phyloP scores from a whole-genome alignment of 2,113 vertebrate genomes.

The Dolichallabes microphthalmus region DNA sequence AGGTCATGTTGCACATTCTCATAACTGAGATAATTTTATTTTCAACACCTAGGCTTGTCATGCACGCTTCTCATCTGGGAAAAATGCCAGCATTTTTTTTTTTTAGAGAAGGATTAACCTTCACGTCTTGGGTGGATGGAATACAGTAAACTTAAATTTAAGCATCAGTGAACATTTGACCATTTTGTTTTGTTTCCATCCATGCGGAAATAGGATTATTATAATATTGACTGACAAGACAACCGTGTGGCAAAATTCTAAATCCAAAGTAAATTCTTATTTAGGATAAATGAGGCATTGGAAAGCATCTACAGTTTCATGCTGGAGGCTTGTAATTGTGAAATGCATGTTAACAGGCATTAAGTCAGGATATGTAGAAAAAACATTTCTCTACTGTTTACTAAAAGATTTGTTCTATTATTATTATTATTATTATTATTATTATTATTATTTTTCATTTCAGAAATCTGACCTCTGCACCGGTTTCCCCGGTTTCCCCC shows the following conservation, averaged over 20 bases:
- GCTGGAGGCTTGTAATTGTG: background rate
- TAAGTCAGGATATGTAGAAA: background rate
- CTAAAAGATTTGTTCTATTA: background rate
- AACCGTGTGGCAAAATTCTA: background rate
- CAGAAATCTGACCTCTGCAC: conserved; percentile 7
- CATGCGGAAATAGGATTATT: background rate
- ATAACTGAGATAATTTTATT: conserved; percentile 16
- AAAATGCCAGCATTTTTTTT: background rate
- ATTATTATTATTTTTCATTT: background rate
- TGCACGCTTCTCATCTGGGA: background rate
- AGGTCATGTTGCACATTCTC: conserved; percentile 4
- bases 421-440: background rate
- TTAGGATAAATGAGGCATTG: background rate
- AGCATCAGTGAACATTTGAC: background rate
- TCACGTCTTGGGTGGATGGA: conserved; percentile 1
- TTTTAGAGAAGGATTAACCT: conserved; percentile 25
- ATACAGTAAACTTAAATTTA: conserved; percentile 9
- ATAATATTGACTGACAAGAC: background rate
- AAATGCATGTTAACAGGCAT: background rate
- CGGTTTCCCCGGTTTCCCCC: background rate
- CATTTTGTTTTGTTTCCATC: background rate
- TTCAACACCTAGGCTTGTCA: background rate
- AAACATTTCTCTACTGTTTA: background rate
- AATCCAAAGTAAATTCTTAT: background rate
- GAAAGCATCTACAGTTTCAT: background rate